Evolutionary conservation across 2,113 vertebrate genomes (phyloP).

Genomic region (Zapus hudsonius): DNA sequence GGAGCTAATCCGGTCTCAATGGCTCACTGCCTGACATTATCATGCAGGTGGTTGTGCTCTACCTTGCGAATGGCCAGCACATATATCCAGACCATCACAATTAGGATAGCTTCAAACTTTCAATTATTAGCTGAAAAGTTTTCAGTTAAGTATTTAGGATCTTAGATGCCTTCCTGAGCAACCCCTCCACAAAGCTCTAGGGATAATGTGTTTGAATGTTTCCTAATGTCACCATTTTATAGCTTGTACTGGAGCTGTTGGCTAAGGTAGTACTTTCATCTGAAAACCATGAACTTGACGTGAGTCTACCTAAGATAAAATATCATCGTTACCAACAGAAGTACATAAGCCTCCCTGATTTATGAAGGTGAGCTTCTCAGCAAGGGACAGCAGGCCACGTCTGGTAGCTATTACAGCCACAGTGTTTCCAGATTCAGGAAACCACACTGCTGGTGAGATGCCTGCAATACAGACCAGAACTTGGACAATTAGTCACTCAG

Average conservation of each 20-base stretch:
- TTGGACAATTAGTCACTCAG: constrained; percentile 52
- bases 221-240: background rate
- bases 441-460: background rate
- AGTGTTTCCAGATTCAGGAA: constrained; percentile 7
- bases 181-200: background rate
- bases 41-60: background rate
- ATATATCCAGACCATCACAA: background rate
- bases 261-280: constrained; percentile 46
- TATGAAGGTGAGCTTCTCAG: constrained; percentile 12
- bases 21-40: background rate
- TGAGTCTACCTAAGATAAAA: constrained; percentile 53
- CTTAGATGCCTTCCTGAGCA: background rate
- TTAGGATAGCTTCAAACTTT: background rate
- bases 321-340: constrained; percentile 55
- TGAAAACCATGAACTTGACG: constrained; percentile 25
- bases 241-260: background rate
- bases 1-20: background rate
- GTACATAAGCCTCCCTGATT: constrained; percentile 17
- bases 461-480: background rate
- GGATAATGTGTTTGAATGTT: background rate
- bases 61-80: background rate
- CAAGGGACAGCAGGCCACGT: background rate
- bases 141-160: background rate
- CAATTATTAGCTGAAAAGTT: background rate
- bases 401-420: background rate